Base-by-base conservation (phyloP, 2,797 vertebrate genomes). In the Eurystomus glaucurus region DNA sequence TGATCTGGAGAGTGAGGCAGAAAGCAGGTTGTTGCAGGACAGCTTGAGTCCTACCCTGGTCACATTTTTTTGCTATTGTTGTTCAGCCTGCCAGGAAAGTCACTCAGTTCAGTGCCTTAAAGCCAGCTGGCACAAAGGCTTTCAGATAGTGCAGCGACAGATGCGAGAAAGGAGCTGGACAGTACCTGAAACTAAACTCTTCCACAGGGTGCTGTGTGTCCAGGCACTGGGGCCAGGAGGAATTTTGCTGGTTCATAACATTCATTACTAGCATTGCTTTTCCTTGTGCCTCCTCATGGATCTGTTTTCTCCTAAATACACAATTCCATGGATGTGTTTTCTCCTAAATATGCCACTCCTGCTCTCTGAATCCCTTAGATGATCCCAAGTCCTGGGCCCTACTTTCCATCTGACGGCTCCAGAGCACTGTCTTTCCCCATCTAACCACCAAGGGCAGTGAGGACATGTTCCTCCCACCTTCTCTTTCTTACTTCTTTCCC, bases 231-330 rank as follows among this genome's bases (percentile, higher is more conserved):
- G 20, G 19, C 3, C 15, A 91, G 29, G 4, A 71, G 39, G 20
- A 68, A 26, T 62, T 37, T 69, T 62, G 18, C 14, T 61, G 4
- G 5, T 61, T 78, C 45, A 7, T 46, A 66, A 45, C 0, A 0
- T 51, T 84, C 29, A 66, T 43, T 78, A 52, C 13, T 58, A 78
- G 17, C 9, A 46, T 7, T 52, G 22, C 23, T 94, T 92, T 69
- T 8, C 22, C n/a, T 84, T 23, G 1, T 14, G 25, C 31, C 9
- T 82, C 48, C 18, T 79, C 23, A 43, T 0, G 1, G 23, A 41
- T 0, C 0, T 41, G 2, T 69, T 89, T 89, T 45, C 39, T 87
- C 25, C 20, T 76, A 79, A 79, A 58, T 18, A 18, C 0, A 0
- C 14, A 10, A 46, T 29, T 74, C 31, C 19, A 43, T 0, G 1